A percentile compares a stretch with the other conserved stretches of the same genome.
phyloP scores from a whole-genome alignment of 2,888 invertebrate species.

The Xestoiulus laeticollis region DNA sequence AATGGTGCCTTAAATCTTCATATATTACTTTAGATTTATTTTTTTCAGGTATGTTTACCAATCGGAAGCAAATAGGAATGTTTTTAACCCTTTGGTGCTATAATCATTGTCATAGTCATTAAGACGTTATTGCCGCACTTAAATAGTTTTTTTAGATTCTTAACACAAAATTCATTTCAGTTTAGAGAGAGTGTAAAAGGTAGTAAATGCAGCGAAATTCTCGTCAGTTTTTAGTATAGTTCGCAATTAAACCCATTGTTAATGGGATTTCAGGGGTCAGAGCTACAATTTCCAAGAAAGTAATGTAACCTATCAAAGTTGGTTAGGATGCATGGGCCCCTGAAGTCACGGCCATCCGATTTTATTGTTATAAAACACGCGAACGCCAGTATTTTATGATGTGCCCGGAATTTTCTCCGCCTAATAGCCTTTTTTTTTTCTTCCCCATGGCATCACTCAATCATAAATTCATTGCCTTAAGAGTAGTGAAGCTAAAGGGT shows the following conservation, averaged over 20 bases:
- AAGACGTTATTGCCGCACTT: not conserved
- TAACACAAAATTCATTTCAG: not conserved
- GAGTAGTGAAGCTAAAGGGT: not conserved
- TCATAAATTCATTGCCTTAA: not conserved
- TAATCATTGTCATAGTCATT: not conserved
- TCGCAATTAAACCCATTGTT: not conserved
- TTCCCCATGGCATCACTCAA: not conserved
- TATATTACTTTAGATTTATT: not conserved
- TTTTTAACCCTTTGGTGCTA: not conserved
- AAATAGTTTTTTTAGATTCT: not conserved
- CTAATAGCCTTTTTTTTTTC: not conserved
- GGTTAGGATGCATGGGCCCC: not conserved
- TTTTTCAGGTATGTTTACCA: too few relatives aligned
- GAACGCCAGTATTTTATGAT: not conserved
- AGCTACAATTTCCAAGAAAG: not conserved
- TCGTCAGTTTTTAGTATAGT: not conserved
- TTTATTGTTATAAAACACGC: not conserved
- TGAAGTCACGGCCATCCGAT: not conserved
- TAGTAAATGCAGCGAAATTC: not conserved
- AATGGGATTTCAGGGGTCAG: slow-evolving; percentile 13
- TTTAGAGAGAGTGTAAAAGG: not conserved
- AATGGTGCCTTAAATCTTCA: too few relatives aligned
- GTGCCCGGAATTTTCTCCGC: not conserved
- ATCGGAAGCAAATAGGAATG: too few relatives aligned
- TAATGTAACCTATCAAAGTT: not conserved